Conservation (phyloP, 2,113 vertebrate species). For the Gracilinanus agilis region DNA sequence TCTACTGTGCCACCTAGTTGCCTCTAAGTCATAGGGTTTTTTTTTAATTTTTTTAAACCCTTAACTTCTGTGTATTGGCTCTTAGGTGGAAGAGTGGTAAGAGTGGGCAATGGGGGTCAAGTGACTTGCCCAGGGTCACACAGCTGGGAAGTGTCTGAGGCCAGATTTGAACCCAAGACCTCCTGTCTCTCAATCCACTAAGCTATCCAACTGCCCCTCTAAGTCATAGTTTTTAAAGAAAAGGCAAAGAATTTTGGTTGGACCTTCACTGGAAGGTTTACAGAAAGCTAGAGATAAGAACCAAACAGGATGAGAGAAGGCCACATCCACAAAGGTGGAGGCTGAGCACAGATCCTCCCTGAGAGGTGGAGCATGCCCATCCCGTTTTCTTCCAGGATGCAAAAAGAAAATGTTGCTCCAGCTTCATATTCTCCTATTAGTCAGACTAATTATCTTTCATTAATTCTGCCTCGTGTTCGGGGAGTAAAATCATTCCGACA, state of each 20-base stretch:
- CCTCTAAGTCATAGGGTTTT: neutral
- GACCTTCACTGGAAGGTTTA: neutral
- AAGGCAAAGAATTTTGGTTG: neutral
- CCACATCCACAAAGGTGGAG: neutral
- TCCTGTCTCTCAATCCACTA: too few species aligned
- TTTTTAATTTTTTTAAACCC: too few species aligned
- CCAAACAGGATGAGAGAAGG: neutral
- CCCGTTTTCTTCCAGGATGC: conserved; percentile 65
- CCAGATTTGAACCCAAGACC: too few species aligned
- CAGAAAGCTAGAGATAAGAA: neutral
- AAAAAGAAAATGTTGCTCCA: conserved; percentile 66
- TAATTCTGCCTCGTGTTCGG: conserved; percentile 79
- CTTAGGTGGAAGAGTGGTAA: too few species aligned
- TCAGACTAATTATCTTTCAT: conserved; percentile 77
- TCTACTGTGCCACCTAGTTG: too few species aligned
- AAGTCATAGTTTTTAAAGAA: neutral
- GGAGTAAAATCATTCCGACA: conserved; percentile 78
- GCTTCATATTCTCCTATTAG: conserved; percentile 71
- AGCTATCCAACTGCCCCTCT: too few species aligned
- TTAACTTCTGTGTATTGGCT: too few species aligned
- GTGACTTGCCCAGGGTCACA: too few species aligned
- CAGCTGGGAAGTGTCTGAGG: too few species aligned
- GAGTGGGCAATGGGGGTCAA: too few species aligned
- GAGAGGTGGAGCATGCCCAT: conserved; percentile 36
- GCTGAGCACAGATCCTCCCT: conserved; percentile 52